These are phyloP conservation scores for Callocephalon fimbriatum DNA, from an alignment of 2,113 vertebrate species.

Conservation along the genomic window DNA sequence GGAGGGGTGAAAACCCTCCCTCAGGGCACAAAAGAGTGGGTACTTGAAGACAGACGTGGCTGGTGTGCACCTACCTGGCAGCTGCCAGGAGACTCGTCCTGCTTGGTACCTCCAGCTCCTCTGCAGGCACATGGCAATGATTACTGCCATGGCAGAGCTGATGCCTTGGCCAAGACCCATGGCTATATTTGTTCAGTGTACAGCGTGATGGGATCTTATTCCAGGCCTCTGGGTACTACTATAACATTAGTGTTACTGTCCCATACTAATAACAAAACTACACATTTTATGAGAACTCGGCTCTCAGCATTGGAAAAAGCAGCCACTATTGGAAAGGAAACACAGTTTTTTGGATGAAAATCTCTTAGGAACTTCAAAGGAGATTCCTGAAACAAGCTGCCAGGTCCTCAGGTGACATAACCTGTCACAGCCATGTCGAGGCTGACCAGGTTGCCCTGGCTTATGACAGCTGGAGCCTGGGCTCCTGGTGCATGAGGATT, in stretches of 20 bases:
- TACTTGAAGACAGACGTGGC: not conserved
- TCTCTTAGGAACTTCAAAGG: not conserved
- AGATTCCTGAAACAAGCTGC: not conserved
- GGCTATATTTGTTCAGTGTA: not conserved
- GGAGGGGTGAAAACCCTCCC: not conserved
- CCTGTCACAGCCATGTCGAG: not conserved
- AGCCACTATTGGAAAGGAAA: not conserved
- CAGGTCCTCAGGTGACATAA: not conserved
- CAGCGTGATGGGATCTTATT: not conserved
- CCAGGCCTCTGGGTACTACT: not conserved
- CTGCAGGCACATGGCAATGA: accelerated
- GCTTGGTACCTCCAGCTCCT: not conserved
- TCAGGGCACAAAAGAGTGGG: not conserved
- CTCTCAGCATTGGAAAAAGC: not conserved
- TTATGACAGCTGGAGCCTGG: accelerated
- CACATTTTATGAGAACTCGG: not conserved
- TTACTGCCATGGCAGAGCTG: not conserved
- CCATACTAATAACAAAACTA: not conserved
- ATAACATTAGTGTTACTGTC: not conserved
- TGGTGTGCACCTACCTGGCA: not conserved
- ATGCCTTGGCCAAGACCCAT: accelerated
- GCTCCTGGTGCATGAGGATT: not conserved
- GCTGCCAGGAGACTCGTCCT: accelerated
- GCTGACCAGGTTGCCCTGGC: not conserved
- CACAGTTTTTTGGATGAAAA: not conserved